A percentile compares a stretch with the other conserved stretches of the same genome.
Conservation (phyloP, 2,797 vertebrate genomes). For the Neosilurus hyrtlii region DNA sequence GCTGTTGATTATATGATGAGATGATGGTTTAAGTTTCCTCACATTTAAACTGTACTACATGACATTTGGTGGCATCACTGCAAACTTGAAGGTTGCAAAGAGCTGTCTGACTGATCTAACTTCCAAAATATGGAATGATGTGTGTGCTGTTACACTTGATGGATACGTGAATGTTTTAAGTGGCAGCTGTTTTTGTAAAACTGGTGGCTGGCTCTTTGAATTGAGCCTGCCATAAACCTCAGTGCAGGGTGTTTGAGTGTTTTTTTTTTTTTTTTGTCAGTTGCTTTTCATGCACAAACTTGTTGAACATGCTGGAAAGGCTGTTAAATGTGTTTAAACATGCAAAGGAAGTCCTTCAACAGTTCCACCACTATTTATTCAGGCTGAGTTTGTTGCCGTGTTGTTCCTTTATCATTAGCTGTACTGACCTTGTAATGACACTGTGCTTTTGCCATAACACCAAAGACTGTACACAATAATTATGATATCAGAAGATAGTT, state of each 20-base stretch:
- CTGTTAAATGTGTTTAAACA: constrained; percentile 16
- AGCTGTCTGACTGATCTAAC: no score
- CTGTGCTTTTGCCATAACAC: neutral
- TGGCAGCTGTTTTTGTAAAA: neutral
- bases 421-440: neutral
- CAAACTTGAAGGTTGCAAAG: neutral
- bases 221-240: neutral
- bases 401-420: neutral
- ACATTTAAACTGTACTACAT: neutral
- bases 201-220: neutral
- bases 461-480: neutral
- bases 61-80: neutral
- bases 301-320: constrained; percentile 12
- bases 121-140: neutral
- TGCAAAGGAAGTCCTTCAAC: constrained; percentile 14
- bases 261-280: no score
- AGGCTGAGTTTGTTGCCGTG: neutral
- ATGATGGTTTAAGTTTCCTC: neutral
- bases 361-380: neutral
- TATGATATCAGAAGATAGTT: neutral
- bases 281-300: constrained; percentile 32
- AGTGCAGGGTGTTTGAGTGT: neutral
- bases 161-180: neutral
- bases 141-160: neutral
- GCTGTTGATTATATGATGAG: neutral